Conservation (phyloP, 2,797 vertebrate genomes). For the Botia kubotai region DNA sequence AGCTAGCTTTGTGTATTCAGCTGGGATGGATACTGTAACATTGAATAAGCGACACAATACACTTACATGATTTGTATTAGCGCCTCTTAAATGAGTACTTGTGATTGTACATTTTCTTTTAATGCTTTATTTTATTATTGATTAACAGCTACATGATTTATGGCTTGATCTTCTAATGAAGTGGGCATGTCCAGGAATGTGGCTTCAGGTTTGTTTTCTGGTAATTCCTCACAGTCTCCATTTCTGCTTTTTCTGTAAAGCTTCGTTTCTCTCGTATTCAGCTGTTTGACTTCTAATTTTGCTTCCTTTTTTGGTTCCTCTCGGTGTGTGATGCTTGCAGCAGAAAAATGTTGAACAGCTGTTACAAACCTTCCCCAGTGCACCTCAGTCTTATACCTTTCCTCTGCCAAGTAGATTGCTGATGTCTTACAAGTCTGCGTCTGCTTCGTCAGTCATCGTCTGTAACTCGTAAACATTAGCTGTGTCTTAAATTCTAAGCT, state of each 20-base stretch:
- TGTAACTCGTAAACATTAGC: not conserved
- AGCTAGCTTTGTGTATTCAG: too few relatives aligned
- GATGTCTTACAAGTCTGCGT: not conserved
- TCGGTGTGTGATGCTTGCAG: slow-evolving; percentile 10
- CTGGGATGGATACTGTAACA: too few relatives aligned
- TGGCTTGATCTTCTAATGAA: not conserved
- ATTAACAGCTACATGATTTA: not conserved
- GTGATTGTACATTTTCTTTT: not conserved
- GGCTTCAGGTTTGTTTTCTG: slow-evolving; percentile 1
- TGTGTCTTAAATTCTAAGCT: not conserved
- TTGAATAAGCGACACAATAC: too few relatives aligned
- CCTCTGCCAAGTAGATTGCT: not conserved
- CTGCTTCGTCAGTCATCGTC: slow-evolving; percentile 16
- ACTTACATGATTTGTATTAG: too few relatives aligned
- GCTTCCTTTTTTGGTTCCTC: slow-evolving; percentile 28
- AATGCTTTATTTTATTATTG: not conserved
- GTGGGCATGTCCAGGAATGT: not conserved
- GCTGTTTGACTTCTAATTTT: slow-evolving; percentile 1
- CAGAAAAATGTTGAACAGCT: slow-evolving; percentile 17
- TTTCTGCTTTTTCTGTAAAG: slow-evolving; percentile 22
- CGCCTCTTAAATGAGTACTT: too few relatives aligned
- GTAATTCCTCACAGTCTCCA: not conserved
- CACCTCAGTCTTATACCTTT: slow-evolving; percentile 17
- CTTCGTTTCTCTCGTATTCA: slow-evolving; percentile 19
- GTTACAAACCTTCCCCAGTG: not conserved